Evolutionary conservation across 2,797 vertebrate species (phyloP).

Genomic region (Hemibagrus guttatus): DNA sequence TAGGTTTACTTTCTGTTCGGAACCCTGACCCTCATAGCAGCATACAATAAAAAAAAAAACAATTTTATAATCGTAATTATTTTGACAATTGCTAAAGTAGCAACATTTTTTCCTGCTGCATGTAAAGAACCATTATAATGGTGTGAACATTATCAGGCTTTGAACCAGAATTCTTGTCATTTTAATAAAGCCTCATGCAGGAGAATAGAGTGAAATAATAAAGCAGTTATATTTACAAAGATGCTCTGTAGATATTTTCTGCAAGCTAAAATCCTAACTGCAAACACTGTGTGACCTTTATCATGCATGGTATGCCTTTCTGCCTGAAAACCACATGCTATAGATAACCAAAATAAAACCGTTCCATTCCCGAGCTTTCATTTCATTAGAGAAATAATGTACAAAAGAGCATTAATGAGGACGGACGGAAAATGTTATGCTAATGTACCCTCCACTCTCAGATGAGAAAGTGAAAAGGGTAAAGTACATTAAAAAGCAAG

Average conservation of each 20-base stretch:
- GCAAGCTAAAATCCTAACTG: not conserved
- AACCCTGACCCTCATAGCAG: not conserved
- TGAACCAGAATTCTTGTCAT: not conserved
- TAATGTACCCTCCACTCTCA: conserved; percentile 30
- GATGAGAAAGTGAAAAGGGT: conserved; percentile 19
- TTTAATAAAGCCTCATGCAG: not conserved
- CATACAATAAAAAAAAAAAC: not conserved
- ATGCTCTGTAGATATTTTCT: not conserved
- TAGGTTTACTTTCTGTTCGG: not conserved
- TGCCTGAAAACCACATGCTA: not conserved
- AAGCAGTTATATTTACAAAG: not conserved
- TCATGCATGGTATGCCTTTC: not conserved
- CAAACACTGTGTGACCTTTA: conserved; percentile 7
- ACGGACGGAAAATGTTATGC: conserved; percentile 40
- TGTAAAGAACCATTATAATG: not conserved
- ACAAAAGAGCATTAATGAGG: conserved; percentile 32
- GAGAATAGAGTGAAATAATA: not conserved
- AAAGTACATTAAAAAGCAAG: conserved; percentile 56
- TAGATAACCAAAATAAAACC: conserved; percentile 32
- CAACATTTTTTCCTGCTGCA: not conserved
- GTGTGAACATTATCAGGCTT: not conserved
- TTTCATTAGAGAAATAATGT: conserved; percentile 25
- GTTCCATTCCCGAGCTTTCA: conserved; percentile 21
- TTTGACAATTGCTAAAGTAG: not conserved
- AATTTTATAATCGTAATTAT: not conserved